Conservation (phyloP, 2,888 invertebrate genomes). For the Lamproptera curius region DNA sequence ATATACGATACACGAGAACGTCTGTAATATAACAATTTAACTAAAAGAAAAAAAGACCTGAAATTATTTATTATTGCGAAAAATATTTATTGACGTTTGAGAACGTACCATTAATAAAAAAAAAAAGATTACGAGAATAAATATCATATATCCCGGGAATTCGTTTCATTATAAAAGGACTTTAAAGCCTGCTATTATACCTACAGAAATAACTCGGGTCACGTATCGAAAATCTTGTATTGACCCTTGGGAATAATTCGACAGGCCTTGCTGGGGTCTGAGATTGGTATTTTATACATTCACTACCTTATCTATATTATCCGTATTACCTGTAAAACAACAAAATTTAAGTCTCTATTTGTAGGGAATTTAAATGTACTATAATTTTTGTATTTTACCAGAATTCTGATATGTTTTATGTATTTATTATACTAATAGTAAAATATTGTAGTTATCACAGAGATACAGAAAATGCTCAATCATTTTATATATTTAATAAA, state of each 20-base stretch:
- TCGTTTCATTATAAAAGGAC: constrained; percentile 30
- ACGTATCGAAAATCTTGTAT: constrained; percentile 24
- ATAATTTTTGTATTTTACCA: too few species aligned
- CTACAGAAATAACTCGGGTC: constrained; percentile 26
- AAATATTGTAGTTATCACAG: too few species aligned
- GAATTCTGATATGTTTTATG: too few species aligned
- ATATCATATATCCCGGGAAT: constrained; percentile 28
- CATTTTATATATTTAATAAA: too few species aligned
- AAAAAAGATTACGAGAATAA: constrained; percentile 2
- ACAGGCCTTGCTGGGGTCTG: constrained; percentile 14
- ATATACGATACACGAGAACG: too few species aligned
- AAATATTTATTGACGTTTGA: not conserved
- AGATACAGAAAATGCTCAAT: too few species aligned
- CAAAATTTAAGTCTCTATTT: too few species aligned
- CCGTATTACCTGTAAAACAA: constrained; percentile 10
- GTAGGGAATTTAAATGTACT: too few species aligned
- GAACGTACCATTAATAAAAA: not conserved
- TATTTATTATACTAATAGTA: too few species aligned
- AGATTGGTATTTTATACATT: constrained; percentile 22
- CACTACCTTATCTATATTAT: constrained; percentile 21
- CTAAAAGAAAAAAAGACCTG: too few species aligned
- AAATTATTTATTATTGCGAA: too few species aligned
- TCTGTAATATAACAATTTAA: too few species aligned
- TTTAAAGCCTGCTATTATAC: constrained; percentile 26
- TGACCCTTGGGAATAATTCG: constrained; percentile 24